Percentiles rank a stretch among this genome's conserved stretches.
These are phyloP conservation scores for Drosophila teissieri DNA, from an alignment of 1,140 invertebrate species.

Conservation along the genomic window DNA sequence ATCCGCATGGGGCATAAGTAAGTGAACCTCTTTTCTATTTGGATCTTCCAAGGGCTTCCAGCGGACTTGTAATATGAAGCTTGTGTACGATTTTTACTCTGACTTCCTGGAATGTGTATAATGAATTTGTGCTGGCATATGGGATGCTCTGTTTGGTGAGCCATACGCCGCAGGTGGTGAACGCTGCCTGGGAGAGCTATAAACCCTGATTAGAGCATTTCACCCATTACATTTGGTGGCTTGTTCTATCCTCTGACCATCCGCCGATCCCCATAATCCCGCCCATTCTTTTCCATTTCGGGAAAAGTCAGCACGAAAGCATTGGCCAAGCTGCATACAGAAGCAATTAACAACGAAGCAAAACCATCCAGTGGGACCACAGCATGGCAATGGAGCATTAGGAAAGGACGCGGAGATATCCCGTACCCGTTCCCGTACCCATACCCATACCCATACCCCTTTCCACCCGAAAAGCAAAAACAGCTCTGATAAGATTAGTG, in stretches of 20 bases:
- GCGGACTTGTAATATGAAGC: no score
- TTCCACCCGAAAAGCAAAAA: slow-evolving; percentile 32
- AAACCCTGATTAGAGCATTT: not conserved
- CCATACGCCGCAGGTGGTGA: no score
- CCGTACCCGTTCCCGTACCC: slow-evolving; percentile 12
- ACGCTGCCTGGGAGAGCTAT: not conserved
- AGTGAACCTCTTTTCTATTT: no score
- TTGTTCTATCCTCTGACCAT: not conserved
- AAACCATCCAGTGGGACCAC: slow-evolving; percentile 11
- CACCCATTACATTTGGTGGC: not conserved
- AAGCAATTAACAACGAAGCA: slow-evolving; percentile 63
- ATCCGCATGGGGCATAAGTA: not conserved
- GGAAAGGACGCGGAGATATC: not conserved
- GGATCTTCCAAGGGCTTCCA: no score
- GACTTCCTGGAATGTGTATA: no score
- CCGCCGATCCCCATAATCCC: not conserved
- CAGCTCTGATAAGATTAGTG: slow-evolving; percentile 43
- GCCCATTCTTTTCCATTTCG: not conserved
- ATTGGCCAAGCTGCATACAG: slow-evolving; percentile 43
- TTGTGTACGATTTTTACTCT: no score
- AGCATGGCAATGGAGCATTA: not conserved
- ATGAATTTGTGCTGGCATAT: no score
- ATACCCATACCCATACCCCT: not conserved
- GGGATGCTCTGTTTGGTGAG: not conserved
- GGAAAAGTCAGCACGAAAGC: slow-evolving; percentile 19